phyloP scores from a whole-genome alignment of 2,888 invertebrate species.

The Hoplodrina blanda region DNA sequence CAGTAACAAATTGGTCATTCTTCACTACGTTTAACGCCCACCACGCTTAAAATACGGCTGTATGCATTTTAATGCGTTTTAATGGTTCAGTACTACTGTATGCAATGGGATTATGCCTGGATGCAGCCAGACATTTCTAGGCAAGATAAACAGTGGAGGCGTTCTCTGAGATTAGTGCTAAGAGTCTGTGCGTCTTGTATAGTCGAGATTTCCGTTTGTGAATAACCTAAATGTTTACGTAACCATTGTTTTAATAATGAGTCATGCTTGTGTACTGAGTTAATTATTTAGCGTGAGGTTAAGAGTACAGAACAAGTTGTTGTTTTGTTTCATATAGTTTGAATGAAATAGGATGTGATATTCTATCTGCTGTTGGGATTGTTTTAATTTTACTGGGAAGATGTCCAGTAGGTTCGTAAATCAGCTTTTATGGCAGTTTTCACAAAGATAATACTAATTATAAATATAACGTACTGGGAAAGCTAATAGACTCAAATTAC shows the following conservation, averaged over 20 bases:
- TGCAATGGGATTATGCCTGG: constrained; percentile 82
- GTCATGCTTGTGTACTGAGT: constrained; percentile 42
- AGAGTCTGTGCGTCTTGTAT: constrained; percentile 81
- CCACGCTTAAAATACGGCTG: constrained; percentile 69
- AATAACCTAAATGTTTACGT: constrained; percentile 76
- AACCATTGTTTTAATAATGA: constrained; percentile 59
- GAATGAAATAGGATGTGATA: neutral
- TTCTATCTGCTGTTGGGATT: neutral
- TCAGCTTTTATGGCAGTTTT: neutral
- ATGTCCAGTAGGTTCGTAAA: no score
- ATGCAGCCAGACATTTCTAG: constrained; percentile 81
- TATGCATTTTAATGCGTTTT: constrained; percentile 75
- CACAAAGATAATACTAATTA: no score
- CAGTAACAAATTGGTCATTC: constrained; percentile 87
- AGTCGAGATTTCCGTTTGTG: constrained; percentile 80
- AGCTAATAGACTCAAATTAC: no score
- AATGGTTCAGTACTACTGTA: constrained; percentile 79
- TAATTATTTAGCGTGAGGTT: constrained; percentile 33
- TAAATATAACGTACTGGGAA: no score
- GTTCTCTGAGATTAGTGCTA: constrained; percentile 84
- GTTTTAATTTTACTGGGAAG: neutral
- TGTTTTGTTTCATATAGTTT: constrained; percentile 13
- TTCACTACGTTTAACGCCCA: constrained; percentile 81
- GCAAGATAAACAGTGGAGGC: constrained; percentile 87
- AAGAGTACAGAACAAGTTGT: constrained; percentile 13